Base-by-base conservation (phyloP, 92 coral and sea anemone species). In the Desmophyllum pertusum region DNA sequence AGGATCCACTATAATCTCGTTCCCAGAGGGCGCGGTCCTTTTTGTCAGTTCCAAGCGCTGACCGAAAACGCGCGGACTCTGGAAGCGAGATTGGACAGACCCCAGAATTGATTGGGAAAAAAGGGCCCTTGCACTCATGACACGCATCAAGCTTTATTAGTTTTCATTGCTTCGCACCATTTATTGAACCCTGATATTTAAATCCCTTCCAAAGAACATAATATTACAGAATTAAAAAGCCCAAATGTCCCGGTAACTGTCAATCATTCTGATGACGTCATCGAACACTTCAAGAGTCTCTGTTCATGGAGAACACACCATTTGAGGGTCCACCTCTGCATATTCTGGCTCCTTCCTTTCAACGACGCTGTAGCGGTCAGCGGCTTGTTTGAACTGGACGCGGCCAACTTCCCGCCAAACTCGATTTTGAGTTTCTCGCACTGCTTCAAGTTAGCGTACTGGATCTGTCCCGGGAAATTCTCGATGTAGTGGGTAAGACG, bases 401-500 rank as follows among this genome's bases (percentile, higher is more conserved):
- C n/a, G n/a, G 41, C 21, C 68, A 81, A 19, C 37, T 69, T 70
- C 10, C 78, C 85, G 27, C 68, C 23, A 33, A 81, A 81, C 41
- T 81, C 85, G 30, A 68, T 55, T 37, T 25, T 21, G 17, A 81
- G 48, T 35, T 41, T 50, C 37, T 68, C 85, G 45, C 85, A 81
- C 27, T 69, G 85, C 68, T 81, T 81, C 41, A 81, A 70, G 77
- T 81, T 69, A 30, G 85, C 78, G 25, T 52, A 36, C 68, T 81
- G 85, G 9, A 81, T 81, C 53, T 81, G 85, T 7, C 85, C 85
- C 15, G 85, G 85, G 17, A 70, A 35, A 81, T 81, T 81, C 41
- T 81, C 77, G 27, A 81, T 81, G 85, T 69, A 69, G 25, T 45
- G 70, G 53, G 67, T 70, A 10, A 2, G 53, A 43, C 39, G 10